phyloP scores from a whole-genome alignment of 2,888 invertebrate species.

The Miltochrista miniata region DNA sequence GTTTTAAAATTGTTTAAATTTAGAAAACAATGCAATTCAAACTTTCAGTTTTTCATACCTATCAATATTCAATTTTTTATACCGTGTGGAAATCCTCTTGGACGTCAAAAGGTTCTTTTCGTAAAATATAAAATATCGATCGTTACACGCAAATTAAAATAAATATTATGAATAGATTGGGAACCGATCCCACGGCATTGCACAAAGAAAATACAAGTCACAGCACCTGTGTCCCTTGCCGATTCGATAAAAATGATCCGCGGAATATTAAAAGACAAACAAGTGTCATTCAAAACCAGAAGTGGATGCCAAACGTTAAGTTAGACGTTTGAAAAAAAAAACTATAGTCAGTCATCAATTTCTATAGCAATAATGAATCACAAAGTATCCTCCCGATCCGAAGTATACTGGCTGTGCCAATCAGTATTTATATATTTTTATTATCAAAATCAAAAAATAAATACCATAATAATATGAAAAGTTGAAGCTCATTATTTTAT shows the following conservation, averaged over 20 bases:
- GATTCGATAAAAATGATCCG: slow-evolving; percentile 29
- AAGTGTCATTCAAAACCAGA: slow-evolving; percentile 29
- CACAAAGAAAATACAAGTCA: slow-evolving; percentile 74
- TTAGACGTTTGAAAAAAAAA: background rate
- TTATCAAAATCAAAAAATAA: too few species aligned
- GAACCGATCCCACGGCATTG: slow-evolving; percentile 48
- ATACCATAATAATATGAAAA: too few species aligned
- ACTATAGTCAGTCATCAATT: background rate
- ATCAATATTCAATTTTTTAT: too few species aligned
- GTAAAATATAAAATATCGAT: slow-evolving; percentile 12
- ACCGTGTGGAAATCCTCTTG: too few species aligned
- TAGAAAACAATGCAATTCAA: too few species aligned
- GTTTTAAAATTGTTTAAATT: background rate
- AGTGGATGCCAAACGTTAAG: slow-evolving; percentile 2
- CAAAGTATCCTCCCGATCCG: too few species aligned
- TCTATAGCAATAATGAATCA: background rate
- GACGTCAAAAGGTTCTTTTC: slow-evolving; percentile 2
- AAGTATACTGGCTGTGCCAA: too few species aligned
- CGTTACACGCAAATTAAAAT: slow-evolving; percentile 37
- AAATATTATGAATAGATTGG: slow-evolving; percentile 37
- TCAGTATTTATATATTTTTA: too few species aligned
- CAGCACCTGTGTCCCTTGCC: slow-evolving; percentile 62
- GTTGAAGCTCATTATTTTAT: too few species aligned
- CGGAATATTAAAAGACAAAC: slow-evolving; percentile 27
- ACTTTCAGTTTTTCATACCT: too few species aligned